Base-by-base conservation (phyloP, 2,113 vertebrate species). In the Heterotilapia buettikoferi region DNA sequence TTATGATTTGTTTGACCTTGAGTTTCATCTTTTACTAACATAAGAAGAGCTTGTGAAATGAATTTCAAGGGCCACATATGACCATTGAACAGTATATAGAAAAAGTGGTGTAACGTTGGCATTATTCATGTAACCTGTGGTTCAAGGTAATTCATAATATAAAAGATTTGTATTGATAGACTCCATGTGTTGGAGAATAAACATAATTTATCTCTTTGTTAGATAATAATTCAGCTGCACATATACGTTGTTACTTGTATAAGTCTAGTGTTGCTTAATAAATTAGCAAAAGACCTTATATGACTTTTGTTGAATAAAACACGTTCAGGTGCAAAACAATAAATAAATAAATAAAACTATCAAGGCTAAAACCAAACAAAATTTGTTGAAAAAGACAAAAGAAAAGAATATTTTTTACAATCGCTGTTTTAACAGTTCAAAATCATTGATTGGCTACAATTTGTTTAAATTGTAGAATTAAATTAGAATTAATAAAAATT, bases 11-110 rank as follows among this genome's bases (percentile, higher is more conserved):
- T 84, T 57, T 85, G 85, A 92, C 86, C 85, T 90, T 89, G 52
- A 53, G 19, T 87, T 89, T 91, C 53, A 89, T 88, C 83, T 93
- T 73, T 56, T 45, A 29, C 76, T 71, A 36, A 10, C 59, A 57
- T 8, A 61, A 78, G 54, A 78, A 47, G 21, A 83, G 82, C 83
- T 86, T 86, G 91, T 92, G 78, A 93, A 92, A 93, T 79, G 36
- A 86, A 91, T 82, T 87, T 88, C 59, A 89, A 91, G 78, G 63
- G 14, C 16, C 88, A 90, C 82, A 89, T 87, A 81, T 92, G 90
- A 56, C 73, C 45, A 16, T 43, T 71, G 38, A 43, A 71, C 21
- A 45, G n/a, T 45, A 40, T 86, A 14, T 79, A 61, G 84, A 90
- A 88, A 85, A 89, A 50, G 57, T 68, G 63, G 10, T 91, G 76